Percentiles rank a stretch among this genome's conserved stretches.
phyloP scores from a whole-genome alignment of 2,888 invertebrate species.

The Leptopterna dolabrata region DNA sequence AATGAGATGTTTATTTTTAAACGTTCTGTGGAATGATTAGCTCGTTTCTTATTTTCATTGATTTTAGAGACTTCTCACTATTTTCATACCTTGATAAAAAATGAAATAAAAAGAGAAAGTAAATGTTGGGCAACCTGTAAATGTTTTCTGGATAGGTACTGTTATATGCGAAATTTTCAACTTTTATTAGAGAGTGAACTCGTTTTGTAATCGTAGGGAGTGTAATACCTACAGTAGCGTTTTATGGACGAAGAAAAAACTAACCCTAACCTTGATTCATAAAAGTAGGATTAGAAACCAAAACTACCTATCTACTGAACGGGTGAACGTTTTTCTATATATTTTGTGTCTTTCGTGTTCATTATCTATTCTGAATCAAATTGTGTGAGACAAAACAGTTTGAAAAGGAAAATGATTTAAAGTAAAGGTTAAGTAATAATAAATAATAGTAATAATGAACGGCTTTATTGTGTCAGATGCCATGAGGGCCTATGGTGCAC shows the following conservation, averaged over 20 bases:
- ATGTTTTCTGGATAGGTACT: background rate
- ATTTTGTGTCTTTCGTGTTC: background rate
- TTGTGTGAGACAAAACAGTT: no score
- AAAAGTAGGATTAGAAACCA: background rate
- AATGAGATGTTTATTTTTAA: constrained; percentile 7
- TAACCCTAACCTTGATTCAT: background rate
- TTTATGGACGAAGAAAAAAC: background rate
- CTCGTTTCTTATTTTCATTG: background rate
- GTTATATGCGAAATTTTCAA: background rate
- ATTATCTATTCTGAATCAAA: no score
- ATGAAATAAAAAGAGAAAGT: background rate
- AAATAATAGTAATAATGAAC: no score
- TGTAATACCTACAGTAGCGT: background rate
- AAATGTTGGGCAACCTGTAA: background rate
- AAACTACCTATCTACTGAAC: background rate
- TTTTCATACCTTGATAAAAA: constrained; percentile 49
- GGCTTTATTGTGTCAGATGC: no score
- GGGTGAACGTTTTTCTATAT: background rate
- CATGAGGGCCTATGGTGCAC: no score
- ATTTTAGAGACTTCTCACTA: constrained; percentile 35
- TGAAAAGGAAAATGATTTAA: no score
- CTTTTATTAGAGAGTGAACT: background rate
- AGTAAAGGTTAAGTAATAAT: no score
- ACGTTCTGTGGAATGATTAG: background rate
- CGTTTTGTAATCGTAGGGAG: background rate